Conservation (phyloP, 2,888 invertebrate species). For the Athetis lepigone region DNA sequence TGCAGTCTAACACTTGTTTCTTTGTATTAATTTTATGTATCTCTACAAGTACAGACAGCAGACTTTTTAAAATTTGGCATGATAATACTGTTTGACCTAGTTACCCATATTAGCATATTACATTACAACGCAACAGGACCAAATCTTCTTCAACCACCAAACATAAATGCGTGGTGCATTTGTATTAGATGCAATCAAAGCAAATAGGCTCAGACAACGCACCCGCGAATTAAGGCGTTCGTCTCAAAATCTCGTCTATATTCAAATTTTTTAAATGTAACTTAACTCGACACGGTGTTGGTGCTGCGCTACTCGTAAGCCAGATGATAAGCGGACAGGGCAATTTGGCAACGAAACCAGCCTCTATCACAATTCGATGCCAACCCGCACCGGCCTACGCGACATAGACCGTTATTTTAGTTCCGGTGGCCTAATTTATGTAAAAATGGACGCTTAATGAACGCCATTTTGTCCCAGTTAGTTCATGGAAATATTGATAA, state of each 20-base stretch:
- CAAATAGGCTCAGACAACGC: slow-evolving; percentile 28
- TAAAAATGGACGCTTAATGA: slow-evolving; percentile 74
- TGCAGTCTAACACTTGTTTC: neutral
- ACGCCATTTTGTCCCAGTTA: slow-evolving; percentile 65
- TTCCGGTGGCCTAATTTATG: slow-evolving; percentile 81
- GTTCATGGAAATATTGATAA: slow-evolving; percentile 60
- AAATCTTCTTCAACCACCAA: slow-evolving; percentile 3
- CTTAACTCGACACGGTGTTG: slow-evolving; percentile 28
- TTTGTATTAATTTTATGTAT: no score
- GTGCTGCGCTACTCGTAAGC: slow-evolving; percentile 75
- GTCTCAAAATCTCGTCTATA: slow-evolving; percentile 65
- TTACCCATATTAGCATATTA: slow-evolving; percentile 24
- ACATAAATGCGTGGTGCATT: no score
- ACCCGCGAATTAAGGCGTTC: slow-evolving; percentile 45
- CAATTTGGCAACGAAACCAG: slow-evolving; percentile 85
- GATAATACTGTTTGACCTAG: slow-evolving; percentile 27
- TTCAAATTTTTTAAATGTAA: slow-evolving; percentile 73
- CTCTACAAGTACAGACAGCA: neutral
- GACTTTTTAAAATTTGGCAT: slow-evolving; percentile 24
- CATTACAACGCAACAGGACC: slow-evolving; percentile 7
- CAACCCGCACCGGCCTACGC: slow-evolving; percentile 78
- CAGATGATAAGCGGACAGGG: slow-evolving; percentile 86
- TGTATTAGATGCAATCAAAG: slow-evolving; percentile 4
- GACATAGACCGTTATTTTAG: slow-evolving; percentile 78
- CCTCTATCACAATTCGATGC: slow-evolving; percentile 82